A percentile compares a stretch with the other conserved stretches of the same genome.
Evolutionary conservation across 2,797 vertebrate species (phyloP).

Genomic region (Enteromius anoplus): DNA sequence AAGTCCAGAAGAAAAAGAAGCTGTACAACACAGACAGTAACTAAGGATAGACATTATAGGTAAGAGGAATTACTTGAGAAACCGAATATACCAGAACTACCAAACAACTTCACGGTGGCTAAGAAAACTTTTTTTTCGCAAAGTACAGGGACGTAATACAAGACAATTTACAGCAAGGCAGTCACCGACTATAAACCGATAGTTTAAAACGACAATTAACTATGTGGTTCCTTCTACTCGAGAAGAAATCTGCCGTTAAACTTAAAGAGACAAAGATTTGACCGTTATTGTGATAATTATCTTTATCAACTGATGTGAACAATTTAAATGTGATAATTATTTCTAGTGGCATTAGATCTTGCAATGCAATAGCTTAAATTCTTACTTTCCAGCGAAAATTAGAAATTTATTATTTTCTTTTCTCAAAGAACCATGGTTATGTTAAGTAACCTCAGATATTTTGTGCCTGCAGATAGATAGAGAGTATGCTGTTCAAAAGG

Average conservation of each 20-base stretch:
- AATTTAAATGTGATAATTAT: too few relatives aligned
- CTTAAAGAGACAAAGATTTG: too few relatives aligned
- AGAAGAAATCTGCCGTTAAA: too few relatives aligned
- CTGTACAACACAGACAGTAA: conserved; percentile 58
- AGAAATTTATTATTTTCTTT: not conserved
- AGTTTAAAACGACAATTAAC: too few relatives aligned
- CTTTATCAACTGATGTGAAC: too few relatives aligned
- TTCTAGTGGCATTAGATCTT: too few relatives aligned
- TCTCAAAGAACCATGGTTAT: not conserved
- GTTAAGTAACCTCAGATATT: not conserved
- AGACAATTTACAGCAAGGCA: not conserved
- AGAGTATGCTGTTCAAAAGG: conserved; percentile 89
- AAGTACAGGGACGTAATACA: not conserved
- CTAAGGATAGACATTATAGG: not conserved
- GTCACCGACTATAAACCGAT: too few relatives aligned
- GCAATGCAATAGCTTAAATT: too few relatives aligned
- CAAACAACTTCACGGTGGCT: conserved; percentile 58
- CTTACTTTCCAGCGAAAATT: too few relatives aligned
- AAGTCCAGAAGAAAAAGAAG: conserved; percentile 5
- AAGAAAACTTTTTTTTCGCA: not conserved
- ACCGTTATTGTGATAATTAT: too few relatives aligned
- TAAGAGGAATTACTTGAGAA: too few relatives aligned
- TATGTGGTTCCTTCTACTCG: too few relatives aligned
- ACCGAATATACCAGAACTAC: not conserved
- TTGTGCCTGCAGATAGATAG: conserved; percentile 81